phyloP scores from a whole-genome alignment of 2,113 vertebrate species.

The Psilopsiagon aurifrons region DNA sequence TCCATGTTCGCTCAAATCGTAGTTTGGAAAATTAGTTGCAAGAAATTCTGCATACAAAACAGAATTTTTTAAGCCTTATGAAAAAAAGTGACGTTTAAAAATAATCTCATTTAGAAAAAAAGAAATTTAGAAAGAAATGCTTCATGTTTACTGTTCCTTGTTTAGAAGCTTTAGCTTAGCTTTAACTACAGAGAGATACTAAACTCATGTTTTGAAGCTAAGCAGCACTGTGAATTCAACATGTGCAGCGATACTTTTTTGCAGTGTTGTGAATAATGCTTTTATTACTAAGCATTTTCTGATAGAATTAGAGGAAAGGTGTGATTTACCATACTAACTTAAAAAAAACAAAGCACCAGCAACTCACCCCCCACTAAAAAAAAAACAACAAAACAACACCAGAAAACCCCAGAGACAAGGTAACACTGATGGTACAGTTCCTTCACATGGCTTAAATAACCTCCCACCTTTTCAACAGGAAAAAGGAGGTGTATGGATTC shows the following conservation, averaged over 20 bases:
- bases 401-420: neutral
- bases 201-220: neutral
- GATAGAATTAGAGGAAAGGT: neutral
- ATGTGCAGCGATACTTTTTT: neutral
- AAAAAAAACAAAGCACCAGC: rapidly evolving
- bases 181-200: neutral
- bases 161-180: neutral
- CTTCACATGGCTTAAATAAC: neutral
- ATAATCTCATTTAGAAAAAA: neutral
- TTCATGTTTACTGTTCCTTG: neutral
- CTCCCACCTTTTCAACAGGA: neutral
- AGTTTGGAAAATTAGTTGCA: conserved; percentile 66
- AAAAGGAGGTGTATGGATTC: neutral
- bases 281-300: neutral
- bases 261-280: neutral
- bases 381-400: too few relatives aligned
- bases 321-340: neutral
- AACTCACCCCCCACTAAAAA: neutral
- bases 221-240: neutral
- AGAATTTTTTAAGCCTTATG: neutral
- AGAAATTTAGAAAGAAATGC: neutral
- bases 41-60: conserved; percentile 76
- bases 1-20: conserved; percentile 77
- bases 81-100: neutral
- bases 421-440: neutral